These are phyloP conservation scores for Camponotus vicinus DNA, from an alignment of 1,140 invertebrate species.

Conservation along the genomic window DNA sequence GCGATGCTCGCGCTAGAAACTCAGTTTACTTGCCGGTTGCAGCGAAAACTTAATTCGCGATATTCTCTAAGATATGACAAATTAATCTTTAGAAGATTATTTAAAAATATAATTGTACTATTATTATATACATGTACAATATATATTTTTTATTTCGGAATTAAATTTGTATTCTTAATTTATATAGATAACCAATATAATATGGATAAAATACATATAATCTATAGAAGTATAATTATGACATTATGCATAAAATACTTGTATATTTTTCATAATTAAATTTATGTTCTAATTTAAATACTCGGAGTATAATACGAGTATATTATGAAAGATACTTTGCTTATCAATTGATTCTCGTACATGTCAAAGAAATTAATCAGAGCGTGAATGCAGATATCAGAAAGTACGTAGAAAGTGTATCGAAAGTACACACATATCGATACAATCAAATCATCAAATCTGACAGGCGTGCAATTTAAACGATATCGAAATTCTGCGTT, in stretches of 20 bases:
- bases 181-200: neutral
- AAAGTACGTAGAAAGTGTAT: slow-evolving; percentile 45
- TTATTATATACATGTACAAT: no score
- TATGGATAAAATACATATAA: neutral
- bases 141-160: neutral
- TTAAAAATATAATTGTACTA: neutral
- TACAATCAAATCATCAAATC: neutral
- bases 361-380: slow-evolving; percentile 22
- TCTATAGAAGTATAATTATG: neutral
- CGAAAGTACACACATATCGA: slow-evolving; percentile 39
- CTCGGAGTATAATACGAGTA: no score
- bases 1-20: slow-evolving; percentile 36
- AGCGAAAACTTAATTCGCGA: neutral
- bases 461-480: neutral
- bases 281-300: no score
- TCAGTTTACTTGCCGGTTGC: slow-evolving; percentile 7
- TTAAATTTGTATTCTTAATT: neutral
- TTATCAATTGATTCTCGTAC: neutral
- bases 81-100: neutral
- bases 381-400: slow-evolving; percentile 33
- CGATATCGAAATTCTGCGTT: slow-evolving; percentile 12
- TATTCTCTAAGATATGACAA: neutral
- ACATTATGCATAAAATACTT: no score
- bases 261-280: no score
- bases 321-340: no score